These are phyloP conservation scores for Scolopax mira DNA, from an alignment of 2,113 vertebrate genomes.

Conservation along the genomic window DNA sequence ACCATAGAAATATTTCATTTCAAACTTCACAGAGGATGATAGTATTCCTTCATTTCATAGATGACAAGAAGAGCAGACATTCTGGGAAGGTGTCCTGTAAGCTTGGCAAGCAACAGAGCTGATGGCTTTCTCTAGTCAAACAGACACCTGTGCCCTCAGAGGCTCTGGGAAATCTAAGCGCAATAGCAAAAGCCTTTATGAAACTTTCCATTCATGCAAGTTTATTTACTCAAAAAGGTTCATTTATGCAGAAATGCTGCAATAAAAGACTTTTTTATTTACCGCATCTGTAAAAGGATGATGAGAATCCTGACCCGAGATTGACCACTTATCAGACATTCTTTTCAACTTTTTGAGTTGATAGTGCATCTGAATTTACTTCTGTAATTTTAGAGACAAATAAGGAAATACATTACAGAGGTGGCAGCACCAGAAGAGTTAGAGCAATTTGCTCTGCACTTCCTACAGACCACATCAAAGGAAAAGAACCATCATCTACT, in stretches of 20 bases:
- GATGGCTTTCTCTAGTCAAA: background rate
- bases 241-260: background rate
- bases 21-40: background rate
- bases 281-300: background rate
- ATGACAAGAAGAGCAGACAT: background rate
- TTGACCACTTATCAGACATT: rapidly evolving
- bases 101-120: background rate
- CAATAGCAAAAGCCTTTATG: background rate
- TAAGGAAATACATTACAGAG: background rate
- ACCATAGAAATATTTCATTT: background rate
- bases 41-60: background rate
- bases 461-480: background rate
- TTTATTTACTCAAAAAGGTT: background rate
- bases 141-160: background rate
- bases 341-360: background rate
- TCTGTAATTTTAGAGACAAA: background rate
- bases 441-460: background rate
- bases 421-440: background rate
- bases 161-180: background rate
- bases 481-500: background rate
- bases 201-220: background rate
- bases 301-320: background rate
- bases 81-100: background rate
- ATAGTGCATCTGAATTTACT: background rate
- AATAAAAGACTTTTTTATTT: background rate